Evolutionary conservation across 2,113 vertebrate genomes (phyloP).

Genomic region (Ptilorrhoa leucosticta): DNA sequence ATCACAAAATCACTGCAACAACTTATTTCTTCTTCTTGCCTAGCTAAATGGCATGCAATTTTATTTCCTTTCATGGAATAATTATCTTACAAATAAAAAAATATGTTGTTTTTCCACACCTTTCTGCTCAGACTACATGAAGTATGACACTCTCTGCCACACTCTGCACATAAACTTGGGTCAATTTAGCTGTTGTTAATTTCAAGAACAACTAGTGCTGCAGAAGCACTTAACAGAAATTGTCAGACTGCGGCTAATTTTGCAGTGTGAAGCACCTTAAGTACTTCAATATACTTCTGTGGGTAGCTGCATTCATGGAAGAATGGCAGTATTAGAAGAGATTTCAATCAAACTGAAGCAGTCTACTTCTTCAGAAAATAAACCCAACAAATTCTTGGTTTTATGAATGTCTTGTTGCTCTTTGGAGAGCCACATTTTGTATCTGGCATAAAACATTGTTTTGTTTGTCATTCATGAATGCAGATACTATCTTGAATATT

Average conservation of each 20-base stretch:
- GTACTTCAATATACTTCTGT: not conserved
- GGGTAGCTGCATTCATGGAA: not conserved
- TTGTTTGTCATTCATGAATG: not conserved
- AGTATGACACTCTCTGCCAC: not conserved
- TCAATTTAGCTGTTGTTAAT: not conserved
- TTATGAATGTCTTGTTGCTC: not conserved
- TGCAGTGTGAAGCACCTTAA: not conserved
- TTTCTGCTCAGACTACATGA: not conserved
- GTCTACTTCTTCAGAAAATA: not conserved
- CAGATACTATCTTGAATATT: not conserved
- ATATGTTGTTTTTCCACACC: not conserved
- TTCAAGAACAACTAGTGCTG: not conserved
- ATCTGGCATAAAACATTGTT: not conserved
- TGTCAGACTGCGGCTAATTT: not conserved
- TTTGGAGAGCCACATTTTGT: not conserved
- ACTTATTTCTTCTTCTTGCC: not conserved
- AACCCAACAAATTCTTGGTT: rapidly evolving
- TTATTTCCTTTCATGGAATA: not conserved
- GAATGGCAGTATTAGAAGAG: not conserved
- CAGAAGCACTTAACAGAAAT: not conserved
- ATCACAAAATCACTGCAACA: not conserved
- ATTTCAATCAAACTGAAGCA: not conserved
- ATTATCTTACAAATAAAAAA: not conserved
- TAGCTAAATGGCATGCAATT: not conserved
- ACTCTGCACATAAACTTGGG: not conserved